Conservation (phyloP, 2,797 vertebrate genomes). For the Rhinatrema bivittatum region DNA sequence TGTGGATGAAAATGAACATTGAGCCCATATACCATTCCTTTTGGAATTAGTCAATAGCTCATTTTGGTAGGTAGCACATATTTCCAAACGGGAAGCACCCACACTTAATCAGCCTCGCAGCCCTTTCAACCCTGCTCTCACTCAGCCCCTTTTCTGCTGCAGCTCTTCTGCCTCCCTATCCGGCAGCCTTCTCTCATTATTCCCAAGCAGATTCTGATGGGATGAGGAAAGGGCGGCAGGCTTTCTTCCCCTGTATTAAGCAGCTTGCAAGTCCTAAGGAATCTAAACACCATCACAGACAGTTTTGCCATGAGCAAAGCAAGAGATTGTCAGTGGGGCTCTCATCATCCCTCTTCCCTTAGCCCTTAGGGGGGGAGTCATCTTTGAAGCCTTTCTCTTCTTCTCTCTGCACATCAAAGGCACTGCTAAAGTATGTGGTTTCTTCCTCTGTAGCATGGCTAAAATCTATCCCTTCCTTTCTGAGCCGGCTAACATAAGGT, state of each 20-base stretch:
- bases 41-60: constrained; percentile 74
- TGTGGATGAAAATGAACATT: constrained; percentile 71
- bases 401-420: too few species aligned
- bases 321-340: too few species aligned
- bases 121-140: too few species aligned
- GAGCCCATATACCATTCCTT: constrained; percentile 70
- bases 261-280: constrained; percentile 48
- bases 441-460: too few species aligned
- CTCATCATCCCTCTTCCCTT: too few species aligned
- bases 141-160: constrained; percentile 27
- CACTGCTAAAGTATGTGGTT: too few species aligned
- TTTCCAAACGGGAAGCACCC: constrained; percentile 62
- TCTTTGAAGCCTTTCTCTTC: too few species aligned
- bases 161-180: constrained; percentile 53
- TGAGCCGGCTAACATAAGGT: too few species aligned
- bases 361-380: too few species aligned
- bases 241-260: constrained; percentile 38
- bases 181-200: constrained; percentile 54
- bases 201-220: constrained; percentile 51
- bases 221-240: constrained; percentile 49
- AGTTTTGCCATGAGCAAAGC: constrained; percentile 43
- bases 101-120: constrained; percentile 55
- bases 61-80: constrained; percentile 67
- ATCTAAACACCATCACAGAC: constrained; percentile 41
- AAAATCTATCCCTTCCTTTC: too few species aligned